A percentile compares a stretch with the other conserved stretches of the same genome.
Conservation (phyloP, 2,888 invertebrate species). For the Phyto melanocephala region DNA sequence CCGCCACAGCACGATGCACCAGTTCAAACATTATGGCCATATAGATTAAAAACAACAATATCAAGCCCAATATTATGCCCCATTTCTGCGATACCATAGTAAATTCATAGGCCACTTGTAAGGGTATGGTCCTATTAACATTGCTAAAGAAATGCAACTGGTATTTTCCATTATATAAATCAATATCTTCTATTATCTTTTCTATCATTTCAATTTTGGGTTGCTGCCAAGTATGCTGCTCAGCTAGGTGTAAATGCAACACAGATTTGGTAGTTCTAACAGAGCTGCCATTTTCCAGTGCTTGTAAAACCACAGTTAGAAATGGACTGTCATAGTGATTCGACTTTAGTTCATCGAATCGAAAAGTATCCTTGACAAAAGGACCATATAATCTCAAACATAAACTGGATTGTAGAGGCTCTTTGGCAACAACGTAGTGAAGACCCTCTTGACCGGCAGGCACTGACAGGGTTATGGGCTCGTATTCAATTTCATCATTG, state of each 20-base stretch:
- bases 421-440: background rate
- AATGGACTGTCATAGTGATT: background rate
- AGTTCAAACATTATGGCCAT: conserved; percentile 48
- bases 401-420: background rate
- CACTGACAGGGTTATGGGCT: conserved; percentile 15
- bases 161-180: background rate
- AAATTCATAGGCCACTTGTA: conserved; percentile 49
- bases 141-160: conserved; percentile 49
- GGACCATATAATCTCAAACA: conserved; percentile 44
- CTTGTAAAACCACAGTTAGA: background rate
- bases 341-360: background rate
- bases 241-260: conserved; percentile 5
- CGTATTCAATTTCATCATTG: conserved; percentile 39
- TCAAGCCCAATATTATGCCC: conserved; percentile 29
- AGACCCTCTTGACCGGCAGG: background rate
- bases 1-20: conserved; percentile 61
- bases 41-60: conserved; percentile 47
- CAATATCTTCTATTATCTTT: conserved; percentile 21
- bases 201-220: conserved; percentile 7
- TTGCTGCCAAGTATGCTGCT: background rate
- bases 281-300: background rate
- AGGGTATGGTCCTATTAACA: conserved; percentile 19
- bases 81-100: conserved; percentile 11
- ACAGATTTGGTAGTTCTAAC: background rate
- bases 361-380: conserved; percentile 28